These are phyloP conservation scores for Mustela nigripes DNA, from an alignment of 2,113 vertebrate species.

Conservation along the genomic window DNA sequence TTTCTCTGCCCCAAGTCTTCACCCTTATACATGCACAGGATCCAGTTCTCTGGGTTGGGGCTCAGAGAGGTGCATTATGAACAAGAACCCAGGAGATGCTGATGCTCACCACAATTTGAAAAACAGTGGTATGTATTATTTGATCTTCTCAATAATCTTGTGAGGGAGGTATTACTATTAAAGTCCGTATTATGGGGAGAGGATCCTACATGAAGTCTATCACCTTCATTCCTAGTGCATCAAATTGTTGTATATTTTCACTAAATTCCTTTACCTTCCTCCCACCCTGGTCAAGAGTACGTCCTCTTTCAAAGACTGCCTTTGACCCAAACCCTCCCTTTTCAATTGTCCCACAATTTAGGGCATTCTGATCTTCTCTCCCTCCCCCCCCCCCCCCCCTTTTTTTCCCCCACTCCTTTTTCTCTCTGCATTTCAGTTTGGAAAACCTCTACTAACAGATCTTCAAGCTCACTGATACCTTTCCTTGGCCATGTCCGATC, in stretches of 20 bases:
- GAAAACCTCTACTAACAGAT: neutral
- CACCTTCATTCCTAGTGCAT: neutral
- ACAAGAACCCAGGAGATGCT: neutral
- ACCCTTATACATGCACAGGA: neutral
- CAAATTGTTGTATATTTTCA: neutral
- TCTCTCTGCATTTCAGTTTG: neutral
- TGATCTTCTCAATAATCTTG: neutral
- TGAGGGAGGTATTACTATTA: neutral
- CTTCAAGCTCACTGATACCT: neutral
- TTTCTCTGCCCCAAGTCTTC: neutral
- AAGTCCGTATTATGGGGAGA: neutral
- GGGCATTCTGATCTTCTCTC: neutral
- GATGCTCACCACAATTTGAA: neutral
- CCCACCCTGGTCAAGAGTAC: neutral
- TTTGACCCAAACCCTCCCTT: neutral
- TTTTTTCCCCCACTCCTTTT: neutral
- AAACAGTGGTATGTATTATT: neutral
- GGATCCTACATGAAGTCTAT: neutral
- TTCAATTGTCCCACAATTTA: neutral
- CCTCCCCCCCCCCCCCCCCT: too few relatives aligned
- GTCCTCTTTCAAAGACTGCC: neutral
- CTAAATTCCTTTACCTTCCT: neutral
- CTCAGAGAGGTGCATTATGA: neutral
- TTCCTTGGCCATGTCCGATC: neutral
- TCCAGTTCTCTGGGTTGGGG: neutral